phyloP scores from a whole-genome alignment of 2,888 invertebrate species.

The Colletes collaris region DNA sequence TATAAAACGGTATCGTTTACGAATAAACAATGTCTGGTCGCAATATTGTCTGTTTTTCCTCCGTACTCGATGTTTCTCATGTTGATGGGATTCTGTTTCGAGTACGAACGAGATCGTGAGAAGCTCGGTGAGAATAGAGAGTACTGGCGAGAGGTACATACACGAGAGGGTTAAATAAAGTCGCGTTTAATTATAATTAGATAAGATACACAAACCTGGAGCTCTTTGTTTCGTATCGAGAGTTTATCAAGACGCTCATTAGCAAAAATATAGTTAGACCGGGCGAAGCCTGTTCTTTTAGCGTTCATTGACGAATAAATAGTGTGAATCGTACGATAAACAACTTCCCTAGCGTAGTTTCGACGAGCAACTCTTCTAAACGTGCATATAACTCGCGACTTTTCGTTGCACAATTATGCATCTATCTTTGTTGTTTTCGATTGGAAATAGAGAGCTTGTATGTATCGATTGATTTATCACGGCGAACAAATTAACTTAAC shows the following conservation, averaged over 20 bases:
- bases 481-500: slow-evolving; percentile 18
- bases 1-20: slow-evolving; percentile 5
- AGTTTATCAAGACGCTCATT: slow-evolving; percentile 20
- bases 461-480: neutral
- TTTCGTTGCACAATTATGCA: too few species aligned
- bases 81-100: slow-evolving; percentile 30
- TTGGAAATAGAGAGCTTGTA: too few species aligned
- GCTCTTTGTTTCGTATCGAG: slow-evolving; percentile 23
- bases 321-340: neutral
- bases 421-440: too few species aligned
- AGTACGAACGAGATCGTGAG: slow-evolving; percentile 42
- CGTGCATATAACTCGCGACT: too few species aligned
- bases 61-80: slow-evolving; percentile 8
- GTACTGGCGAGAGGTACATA: slow-evolving; percentile 9
- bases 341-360: neutral
- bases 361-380: slow-evolving; percentile 4
- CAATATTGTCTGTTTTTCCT: neutral
- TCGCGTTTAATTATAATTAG: slow-evolving; percentile 31
- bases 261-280: slow-evolving; percentile 6
- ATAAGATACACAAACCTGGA: slow-evolving; percentile 19
- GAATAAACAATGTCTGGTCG: neutral
- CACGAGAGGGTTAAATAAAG: slow-evolving; percentile 31
- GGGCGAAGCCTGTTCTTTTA: neutral
- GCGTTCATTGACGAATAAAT: slow-evolving; percentile 23
- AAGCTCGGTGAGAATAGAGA: slow-evolving; percentile 24